Conservation (phyloP, 2,888 invertebrate genomes). For the Amphipyra tragopoginis region DNA sequence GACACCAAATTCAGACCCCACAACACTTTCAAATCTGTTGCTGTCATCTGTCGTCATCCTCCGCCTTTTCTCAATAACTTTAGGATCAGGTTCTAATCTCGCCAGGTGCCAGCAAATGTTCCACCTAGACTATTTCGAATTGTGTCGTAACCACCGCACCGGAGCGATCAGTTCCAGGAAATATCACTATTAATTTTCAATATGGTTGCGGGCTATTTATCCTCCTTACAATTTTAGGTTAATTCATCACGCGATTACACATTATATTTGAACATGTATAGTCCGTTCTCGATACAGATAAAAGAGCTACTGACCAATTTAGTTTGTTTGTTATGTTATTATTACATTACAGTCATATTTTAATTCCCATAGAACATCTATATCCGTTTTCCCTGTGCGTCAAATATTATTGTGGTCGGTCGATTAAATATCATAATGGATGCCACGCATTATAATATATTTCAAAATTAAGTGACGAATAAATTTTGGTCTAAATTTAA, state of each 20-base stretch:
- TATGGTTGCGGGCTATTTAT: neutral
- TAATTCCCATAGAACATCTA: neutral
- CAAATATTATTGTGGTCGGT: neutral
- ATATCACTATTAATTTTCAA: neutral
- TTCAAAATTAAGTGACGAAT: no score
- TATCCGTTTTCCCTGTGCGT: slow-evolving; percentile 30
- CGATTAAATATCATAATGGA: neutral
- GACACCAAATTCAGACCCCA: neutral
- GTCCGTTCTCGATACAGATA: slow-evolving; percentile 14
- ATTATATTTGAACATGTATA: neutral
- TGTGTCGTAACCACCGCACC: no score
- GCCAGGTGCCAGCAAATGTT: neutral
- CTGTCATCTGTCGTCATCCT: slow-evolving; percentile 14
- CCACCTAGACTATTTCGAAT: no score
- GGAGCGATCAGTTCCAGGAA: neutral
- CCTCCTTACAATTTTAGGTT: neutral
- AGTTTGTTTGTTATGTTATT: neutral
- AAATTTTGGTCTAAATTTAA: neutral
- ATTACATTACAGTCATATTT: neutral
- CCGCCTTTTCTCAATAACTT: neutral
- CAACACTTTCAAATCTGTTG: neutral
- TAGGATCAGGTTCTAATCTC: neutral
- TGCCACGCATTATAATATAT: neutral
- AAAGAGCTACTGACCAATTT: slow-evolving; percentile 15
- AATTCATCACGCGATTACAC: neutral